Percentiles rank a stretch among this genome's conserved stretches.
These are phyloP conservation scores for Tetranychus urticae DNA, from an alignment of 1,140 invertebrate species.

Conservation along the genomic window DNA sequence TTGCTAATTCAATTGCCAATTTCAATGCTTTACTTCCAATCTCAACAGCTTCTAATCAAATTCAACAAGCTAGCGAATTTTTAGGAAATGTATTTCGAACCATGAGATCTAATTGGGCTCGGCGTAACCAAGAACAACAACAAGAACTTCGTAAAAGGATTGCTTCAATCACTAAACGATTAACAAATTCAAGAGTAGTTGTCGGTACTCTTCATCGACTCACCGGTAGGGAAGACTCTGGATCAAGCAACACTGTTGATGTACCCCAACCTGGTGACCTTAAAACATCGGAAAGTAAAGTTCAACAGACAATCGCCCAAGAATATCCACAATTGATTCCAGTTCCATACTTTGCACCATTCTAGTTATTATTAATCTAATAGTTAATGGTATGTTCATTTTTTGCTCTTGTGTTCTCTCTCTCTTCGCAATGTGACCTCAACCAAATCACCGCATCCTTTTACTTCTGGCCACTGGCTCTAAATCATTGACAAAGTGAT, in stretches of 20 bases:
- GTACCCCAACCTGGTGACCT: background rate
- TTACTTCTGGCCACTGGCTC: no score
- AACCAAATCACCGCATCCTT: no score
- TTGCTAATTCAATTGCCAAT: background rate
- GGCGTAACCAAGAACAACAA: conserved; percentile 5
- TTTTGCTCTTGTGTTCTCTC: no score
- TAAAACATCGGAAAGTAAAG: background rate
- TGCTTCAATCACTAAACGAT: background rate
- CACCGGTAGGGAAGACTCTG: background rate
- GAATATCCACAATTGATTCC: background rate
- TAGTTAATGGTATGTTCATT: no score
- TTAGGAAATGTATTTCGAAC: background rate
- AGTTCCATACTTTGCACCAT: background rate
- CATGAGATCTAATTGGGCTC: conserved; percentile 4
- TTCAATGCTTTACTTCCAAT: background rate
- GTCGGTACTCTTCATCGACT: background rate
- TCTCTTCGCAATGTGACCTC: no score
- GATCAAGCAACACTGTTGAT: no score
- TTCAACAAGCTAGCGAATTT: background rate
- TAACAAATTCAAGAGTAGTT: background rate
- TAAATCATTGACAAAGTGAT: no score
- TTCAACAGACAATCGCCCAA: background rate
- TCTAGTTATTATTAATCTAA: background rate
- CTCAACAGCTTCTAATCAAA: background rate
- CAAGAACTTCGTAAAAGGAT: background rate